Percentiles rank a stretch among this genome's conserved stretches.
phyloP scores from a whole-genome alignment of 2,888 invertebrate genomes.

The Neoaliturus tenellus region DNA sequence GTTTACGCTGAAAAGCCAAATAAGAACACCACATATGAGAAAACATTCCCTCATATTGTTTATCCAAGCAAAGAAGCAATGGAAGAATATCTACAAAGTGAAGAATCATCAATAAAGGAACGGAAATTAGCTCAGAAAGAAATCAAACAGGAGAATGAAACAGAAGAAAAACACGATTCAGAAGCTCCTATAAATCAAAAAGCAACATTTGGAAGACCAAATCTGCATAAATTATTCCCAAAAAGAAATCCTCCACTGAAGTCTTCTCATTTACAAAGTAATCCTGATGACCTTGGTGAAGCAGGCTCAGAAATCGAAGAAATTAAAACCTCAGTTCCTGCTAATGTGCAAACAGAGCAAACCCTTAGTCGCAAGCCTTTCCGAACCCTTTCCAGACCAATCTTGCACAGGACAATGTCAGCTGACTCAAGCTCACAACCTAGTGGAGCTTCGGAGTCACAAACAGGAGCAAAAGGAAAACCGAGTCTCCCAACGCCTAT shows the following conservation, averaged over 20 bases:
- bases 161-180: neutral
- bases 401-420: neutral
- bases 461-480: neutral
- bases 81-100: constrained; percentile 3
- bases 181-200: constrained; percentile 6
- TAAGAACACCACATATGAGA: neutral
- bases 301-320: constrained; percentile 23
- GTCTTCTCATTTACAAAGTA: neutral
- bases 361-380: neutral
- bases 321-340: neutral
- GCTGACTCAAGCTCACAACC: neutral
- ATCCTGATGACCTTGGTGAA: neutral
- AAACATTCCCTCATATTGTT: neutral
- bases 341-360: neutral
- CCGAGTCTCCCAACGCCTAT: neutral
- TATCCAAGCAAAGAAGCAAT: neutral
- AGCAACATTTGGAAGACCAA: neutral
- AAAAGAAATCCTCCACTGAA: constrained; percentile 1
- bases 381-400: neutral
- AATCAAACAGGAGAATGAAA: neutral
- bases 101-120: neutral
- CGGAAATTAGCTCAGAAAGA: neutral
- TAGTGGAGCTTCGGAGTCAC: neutral
- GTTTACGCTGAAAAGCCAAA: constrained; percentile 28
- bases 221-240: constrained; percentile 19